Percentiles rank a stretch among this genome's conserved stretches.
phyloP scores from a whole-genome alignment of 2,113 vertebrate genomes.

The Cephalopholis sonnerati region DNA sequence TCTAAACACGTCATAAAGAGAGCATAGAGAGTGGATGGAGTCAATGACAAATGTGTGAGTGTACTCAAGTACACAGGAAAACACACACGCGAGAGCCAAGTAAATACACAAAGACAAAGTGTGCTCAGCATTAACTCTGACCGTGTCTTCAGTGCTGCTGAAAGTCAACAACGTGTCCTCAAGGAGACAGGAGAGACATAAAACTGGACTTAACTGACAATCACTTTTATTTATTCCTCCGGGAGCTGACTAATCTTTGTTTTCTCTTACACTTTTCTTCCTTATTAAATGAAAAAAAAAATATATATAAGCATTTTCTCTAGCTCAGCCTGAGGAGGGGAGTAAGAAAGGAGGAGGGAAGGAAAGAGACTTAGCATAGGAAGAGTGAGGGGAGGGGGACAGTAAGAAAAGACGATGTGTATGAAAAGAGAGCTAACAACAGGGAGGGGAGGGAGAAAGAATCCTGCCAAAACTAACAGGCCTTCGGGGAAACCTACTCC shows the following conservation, averaged over 20 bases:
- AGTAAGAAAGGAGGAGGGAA: background rate
- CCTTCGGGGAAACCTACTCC: constrained; percentile 31
- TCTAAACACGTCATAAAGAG: background rate
- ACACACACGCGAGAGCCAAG: background rate
- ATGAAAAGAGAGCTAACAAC: background rate
- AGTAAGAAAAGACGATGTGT: background rate
- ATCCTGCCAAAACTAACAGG: constrained; percentile 55
- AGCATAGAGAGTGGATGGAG: too few species aligned
- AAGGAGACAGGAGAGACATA: background rate
- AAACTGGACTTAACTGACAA: background rate
- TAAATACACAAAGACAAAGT: constrained; percentile 10
- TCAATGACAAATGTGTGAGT: background rate
- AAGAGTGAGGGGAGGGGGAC: too few species aligned
- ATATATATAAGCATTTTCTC: background rate
- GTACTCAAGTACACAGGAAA: background rate
- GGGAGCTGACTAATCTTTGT: background rate
- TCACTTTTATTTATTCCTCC: background rate
- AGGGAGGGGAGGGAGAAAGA: background rate
- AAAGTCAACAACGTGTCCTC: constrained; percentile 1
- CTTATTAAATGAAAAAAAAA: background rate
- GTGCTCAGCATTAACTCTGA: constrained; percentile 17
- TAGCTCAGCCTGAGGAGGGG: background rate
- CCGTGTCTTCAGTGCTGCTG: background rate
- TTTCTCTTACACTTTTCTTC: background rate
- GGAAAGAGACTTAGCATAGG: background rate